These are phyloP conservation scores for Apostichopus parvimensis DNA, from an alignment of 35 echinoderm and acorn worm genomes.

Conservation along the genomic window DNA sequence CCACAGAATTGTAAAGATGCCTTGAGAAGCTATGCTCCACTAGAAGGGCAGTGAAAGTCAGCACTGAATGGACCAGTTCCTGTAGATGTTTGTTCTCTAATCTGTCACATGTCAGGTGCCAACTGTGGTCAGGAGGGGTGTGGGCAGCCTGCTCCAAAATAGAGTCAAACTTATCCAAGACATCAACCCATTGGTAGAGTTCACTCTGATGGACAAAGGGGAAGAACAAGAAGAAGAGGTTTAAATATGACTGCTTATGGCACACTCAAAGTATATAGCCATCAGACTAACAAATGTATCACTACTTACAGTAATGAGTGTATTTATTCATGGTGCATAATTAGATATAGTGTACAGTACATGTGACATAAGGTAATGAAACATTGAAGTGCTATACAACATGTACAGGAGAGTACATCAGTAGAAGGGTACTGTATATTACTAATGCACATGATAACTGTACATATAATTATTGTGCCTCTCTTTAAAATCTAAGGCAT, in stretches of 20 bases:
- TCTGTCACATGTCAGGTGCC: conserved; percentile 80
- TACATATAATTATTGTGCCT: too few species aligned
- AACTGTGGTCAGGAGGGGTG: conserved; percentile 61
- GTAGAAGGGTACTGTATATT: too few species aligned
- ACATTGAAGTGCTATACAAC: too few species aligned
- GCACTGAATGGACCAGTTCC: conserved; percentile 82
- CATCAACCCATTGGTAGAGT: conserved; percentile 98
- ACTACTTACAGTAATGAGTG: too few species aligned
- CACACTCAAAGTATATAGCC: background rate
- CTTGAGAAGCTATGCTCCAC: conserved; percentile 98
- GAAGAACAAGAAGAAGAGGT: background rate
- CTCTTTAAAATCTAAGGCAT: too few species aligned
- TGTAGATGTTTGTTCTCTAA: conserved; percentile 64
- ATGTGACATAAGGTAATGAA: too few species aligned
- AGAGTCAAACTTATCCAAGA: conserved; percentile 89
- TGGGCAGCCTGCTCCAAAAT: conserved; percentile 80
- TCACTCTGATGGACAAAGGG: conserved; percentile 68
- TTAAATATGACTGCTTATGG: background rate
- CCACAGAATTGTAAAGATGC: conserved; percentile 98
- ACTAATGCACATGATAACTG: too few species aligned
- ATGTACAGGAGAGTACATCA: too few species aligned
- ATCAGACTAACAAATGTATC: background rate
- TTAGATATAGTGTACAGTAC: too few species aligned
- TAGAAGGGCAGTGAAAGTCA: conserved; percentile 90
- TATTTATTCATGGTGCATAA: too few species aligned